Evolutionary conservation across 2,113 vertebrate genomes (phyloP).

Genomic region (Mobula hypostoma): DNA sequence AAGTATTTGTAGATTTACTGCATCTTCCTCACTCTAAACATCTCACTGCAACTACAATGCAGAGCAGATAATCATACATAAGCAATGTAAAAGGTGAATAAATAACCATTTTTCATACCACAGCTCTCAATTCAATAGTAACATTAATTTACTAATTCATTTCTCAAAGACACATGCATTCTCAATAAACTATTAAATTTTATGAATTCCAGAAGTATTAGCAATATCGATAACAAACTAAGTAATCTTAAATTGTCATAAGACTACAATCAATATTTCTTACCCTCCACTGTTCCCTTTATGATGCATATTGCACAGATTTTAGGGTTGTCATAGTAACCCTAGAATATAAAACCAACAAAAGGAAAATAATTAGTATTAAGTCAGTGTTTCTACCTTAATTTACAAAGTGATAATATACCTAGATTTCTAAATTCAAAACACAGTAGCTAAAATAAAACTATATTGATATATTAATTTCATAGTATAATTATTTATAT

Average conservation of each 20-base stretch:
- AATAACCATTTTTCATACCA: background rate
- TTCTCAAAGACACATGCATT: background rate
- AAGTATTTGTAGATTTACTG: background rate
- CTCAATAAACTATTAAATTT: background rate
- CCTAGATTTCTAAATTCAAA: background rate
- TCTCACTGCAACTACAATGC: background rate
- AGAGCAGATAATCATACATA: background rate
- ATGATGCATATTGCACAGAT: slow-evolving; percentile 92
- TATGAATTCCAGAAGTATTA: background rate
- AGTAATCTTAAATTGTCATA: background rate
- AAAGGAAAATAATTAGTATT: background rate
- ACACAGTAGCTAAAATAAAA: background rate
- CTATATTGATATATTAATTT: background rate
- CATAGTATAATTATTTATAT: background rate
- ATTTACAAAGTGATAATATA: background rate
- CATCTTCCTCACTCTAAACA: background rate
- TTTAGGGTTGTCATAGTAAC: slow-evolving; percentile 98
- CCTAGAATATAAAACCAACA: slow-evolving; percentile 55
- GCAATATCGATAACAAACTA: background rate
- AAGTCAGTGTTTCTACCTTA: background rate
- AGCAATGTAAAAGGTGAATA: background rate
- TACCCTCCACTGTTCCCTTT: slow-evolving; percentile 88
- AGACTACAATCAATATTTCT: slow-evolving; percentile 46
- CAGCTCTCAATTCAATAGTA: background rate
- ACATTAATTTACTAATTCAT: background rate